Evolutionary conservation across 2,888 invertebrate species (phyloP).

Genomic region (Dilophus febrilis): DNA sequence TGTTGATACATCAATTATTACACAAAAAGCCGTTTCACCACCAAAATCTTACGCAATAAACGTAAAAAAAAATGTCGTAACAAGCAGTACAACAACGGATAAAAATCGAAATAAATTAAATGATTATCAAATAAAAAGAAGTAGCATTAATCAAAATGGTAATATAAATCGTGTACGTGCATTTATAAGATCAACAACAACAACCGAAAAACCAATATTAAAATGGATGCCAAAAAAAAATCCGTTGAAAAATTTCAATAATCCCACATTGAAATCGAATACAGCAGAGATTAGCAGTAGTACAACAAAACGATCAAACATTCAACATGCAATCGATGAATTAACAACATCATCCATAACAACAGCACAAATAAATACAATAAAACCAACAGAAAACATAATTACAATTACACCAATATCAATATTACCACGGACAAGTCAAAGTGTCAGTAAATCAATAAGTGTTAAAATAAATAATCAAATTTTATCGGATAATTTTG

Average conservation of each 20-base stretch:
- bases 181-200: conserved; percentile 9
- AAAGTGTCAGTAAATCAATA: conserved; percentile 35
- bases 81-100: conserved; percentile 10
- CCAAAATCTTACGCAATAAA: conserved; percentile 5
- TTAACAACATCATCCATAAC: not conserved
- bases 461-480: conserved; percentile 33
- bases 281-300: too few species aligned
- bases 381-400: conserved; percentile 7
- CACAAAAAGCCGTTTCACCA: conserved; percentile 4
- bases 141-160: not conserved
- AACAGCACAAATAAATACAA: conserved; percentile 7
- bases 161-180: not conserved
- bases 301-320: conserved; percentile 1
- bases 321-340: not conserved
- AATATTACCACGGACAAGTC: conserved; percentile 23
- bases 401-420: conserved; percentile 9
- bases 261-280: too few species aligned
- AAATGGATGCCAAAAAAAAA: conserved; percentile 25
- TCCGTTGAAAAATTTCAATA: not conserved
- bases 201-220: conserved; percentile 20
- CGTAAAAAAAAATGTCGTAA: conserved; percentile 20
- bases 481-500: not conserved
- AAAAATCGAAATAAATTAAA: conserved; percentile 15
- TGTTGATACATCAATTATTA: conserved; percentile 14
- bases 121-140: conserved; percentile 1